Percentiles rank a stretch among this genome's conserved stretches.
phyloP scores from a whole-genome alignment of 1,140 invertebrate genomes.

The Diabrotica virgifera region DNA sequence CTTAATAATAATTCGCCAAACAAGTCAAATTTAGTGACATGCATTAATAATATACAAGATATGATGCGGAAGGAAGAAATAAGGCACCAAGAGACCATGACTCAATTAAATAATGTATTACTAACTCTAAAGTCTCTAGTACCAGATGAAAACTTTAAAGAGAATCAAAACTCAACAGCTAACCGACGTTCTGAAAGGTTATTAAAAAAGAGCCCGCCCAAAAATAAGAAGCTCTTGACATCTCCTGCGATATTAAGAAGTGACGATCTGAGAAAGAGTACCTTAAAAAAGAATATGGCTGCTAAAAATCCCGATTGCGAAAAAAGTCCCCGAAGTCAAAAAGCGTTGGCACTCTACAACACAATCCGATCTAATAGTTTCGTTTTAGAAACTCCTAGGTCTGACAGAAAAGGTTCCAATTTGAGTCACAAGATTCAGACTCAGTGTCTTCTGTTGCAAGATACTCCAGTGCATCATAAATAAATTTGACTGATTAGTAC shows the following conservation, averaged over 20 bases:
- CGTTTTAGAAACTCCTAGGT: conserved; percentile 9
- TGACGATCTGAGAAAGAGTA: conserved; percentile 7
- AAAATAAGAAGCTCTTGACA: not conserved
- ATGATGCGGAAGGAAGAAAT: not conserved
- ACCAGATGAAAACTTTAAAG: not conserved
- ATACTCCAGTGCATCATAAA: conserved; percentile 9
- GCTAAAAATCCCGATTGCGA: conserved; percentile 3
- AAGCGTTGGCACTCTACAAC: not conserved
- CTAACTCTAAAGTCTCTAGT: not conserved
- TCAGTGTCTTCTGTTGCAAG: conserved; percentile 10
- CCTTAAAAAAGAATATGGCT: conserved; percentile 10
- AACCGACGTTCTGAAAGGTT: conserved; percentile 7
- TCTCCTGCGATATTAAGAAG: conserved; percentile 8
- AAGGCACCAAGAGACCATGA: not conserved
- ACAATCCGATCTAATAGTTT: not conserved
- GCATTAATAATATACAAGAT: not conserved
- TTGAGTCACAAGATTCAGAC: conserved; percentile 1
- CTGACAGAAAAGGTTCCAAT: conserved; percentile 5
- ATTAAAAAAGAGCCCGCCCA: conserved; percentile 6
- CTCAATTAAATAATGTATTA: not conserved
- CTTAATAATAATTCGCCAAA: not conserved
- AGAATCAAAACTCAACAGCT: not conserved
- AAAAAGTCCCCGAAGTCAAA: conserved; percentile 1
- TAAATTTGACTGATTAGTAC: too few species aligned
- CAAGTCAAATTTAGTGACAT: not conserved